Base-by-base conservation (phyloP, 2,797 vertebrate genomes). In the Onychomys torridus region DNA sequence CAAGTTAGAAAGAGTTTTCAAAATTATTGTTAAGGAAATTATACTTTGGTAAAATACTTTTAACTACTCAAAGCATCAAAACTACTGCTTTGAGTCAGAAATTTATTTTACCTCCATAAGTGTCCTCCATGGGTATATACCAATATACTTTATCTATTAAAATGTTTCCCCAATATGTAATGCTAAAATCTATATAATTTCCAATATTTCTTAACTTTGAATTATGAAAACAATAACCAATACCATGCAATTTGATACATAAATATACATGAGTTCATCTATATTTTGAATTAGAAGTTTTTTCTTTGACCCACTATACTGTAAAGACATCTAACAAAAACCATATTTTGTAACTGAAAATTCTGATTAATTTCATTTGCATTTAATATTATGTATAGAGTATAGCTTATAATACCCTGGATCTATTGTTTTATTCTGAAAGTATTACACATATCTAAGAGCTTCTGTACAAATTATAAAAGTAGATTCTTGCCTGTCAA, bases 361-460 rank as follows among this genome's bases (percentile, higher is more conserved):
- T 71, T 91, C 81, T 87, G 3, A 59, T 94, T 79, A 75, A 23
- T 75, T 96, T 95, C 1, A 79, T 89, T 96, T 88, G 63, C 1
- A 88, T 71, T 92, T 59, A 73, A 34, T 1, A 40, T 23, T 93
- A 59, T 84, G 89, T 65, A 86, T 82, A 55, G 67, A 67, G 2
- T 67, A 67, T 37, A 46, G 10, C 10, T 37, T 52, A 37, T 63
- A 46, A 8, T 25, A 73, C 5, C 8, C 12, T 4, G 34, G 14
- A 37, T 21, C 16, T 1, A 10, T 32, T 89, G 6, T n/a, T 55
- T 52, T 34, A 27, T 40, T 32, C 55, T 67, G 37, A 67, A 86
- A 29, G 2, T 46, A 86, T 75, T 65, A 82, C 2, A 77, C 6
- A 93, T 34, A 75, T 77, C 52, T 43, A 81, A 55, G 3, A n/a